Base-by-base conservation (phyloP, 2,888 invertebrate genomes). In the Acanthosepion esculentum region DNA sequence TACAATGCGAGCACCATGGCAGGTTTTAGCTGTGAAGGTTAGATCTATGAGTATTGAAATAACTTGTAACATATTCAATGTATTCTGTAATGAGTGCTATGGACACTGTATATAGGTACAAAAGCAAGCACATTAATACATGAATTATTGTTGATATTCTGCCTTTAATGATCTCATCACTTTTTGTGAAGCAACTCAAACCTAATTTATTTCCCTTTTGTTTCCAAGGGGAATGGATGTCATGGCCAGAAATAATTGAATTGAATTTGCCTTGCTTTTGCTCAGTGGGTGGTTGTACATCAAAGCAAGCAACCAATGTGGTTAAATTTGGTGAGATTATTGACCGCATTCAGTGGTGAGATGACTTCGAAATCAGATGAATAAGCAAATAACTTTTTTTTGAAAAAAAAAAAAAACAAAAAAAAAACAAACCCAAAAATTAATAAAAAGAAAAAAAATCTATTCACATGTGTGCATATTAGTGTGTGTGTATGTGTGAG, bases 201-300 rank as follows among this genome's bases (percentile, higher is more conserved):
- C 78, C n/a, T 78, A 78, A 78, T 78, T 78, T 78, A 15, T 15
- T 78, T n/a, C 78, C n/a, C 78, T 78, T 78, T 78, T 78, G 78
- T 78, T 78, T 78, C 78, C 78, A 33, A n/a, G n/a, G n/a, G n/a
- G 23, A 78, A 78, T 78, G 78, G 78, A 78, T 59, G 78, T 78
- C 78, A 78, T n/a, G 78, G 78, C 78, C 78, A 78, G 78, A n/a
- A n/a, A 78, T 78, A 78, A 78, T 78, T n/a, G 78, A 64, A 64
- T 64, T 64, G 29, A 78, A 78, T 78, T 78, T 33, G 15, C 78
- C 12, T 78, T 78, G 78, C n/a, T 78, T 78, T 78, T n/a, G n/a
- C 18, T 78, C 78, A 18, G 33, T 78, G 8, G 10, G 78, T 12
- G 78, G 12, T 12, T 78, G 78, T n/a, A 78, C n/a, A 78, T 78